Evolutionary conservation across 2,888 invertebrate genomes (phyloP).

Genomic region (Thymelicus lineola): DNA sequence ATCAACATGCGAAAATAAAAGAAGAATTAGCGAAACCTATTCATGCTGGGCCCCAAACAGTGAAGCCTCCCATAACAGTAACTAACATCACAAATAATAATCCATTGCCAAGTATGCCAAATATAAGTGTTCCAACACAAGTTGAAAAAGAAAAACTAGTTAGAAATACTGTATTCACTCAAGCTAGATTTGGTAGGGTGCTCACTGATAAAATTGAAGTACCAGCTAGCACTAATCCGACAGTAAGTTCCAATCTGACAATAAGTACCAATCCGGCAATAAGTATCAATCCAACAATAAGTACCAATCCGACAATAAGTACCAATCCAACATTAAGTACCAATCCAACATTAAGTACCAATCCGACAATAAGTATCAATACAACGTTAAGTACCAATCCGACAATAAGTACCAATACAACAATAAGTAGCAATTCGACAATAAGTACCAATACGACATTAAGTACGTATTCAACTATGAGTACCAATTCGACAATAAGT

Average conservation of each 20-base stretch:
- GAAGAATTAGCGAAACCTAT: conserved; percentile 44
- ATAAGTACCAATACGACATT: conserved; percentile 35
- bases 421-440: conserved; percentile 36
- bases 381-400: conserved; percentile 27
- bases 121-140: conserved; percentile 38
- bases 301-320: conserved; percentile 35
- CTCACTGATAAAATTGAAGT: conserved; percentile 58
- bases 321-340: conserved; percentile 8
- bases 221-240: conserved; percentile 35
- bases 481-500: conserved; percentile 36
- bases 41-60: conserved; percentile 27
- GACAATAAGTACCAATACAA: conserved; percentile 36
- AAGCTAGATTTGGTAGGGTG: conserved; percentile 68
- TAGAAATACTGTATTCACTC: conserved; percentile 75
- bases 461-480: conserved; percentile 35
- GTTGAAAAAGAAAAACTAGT: conserved; percentile 64
- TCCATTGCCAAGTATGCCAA: conserved; percentile 1
- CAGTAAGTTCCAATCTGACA: conserved; percentile 37
- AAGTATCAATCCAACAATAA: conserved; percentile 36
- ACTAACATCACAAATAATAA: conserved; percentile 9
- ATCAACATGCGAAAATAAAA: conserved; percentile 43
- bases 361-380: conserved; percentile 14
- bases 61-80: conserved; percentile 17
- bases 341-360: conserved; percentile 38
- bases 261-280: conserved; percentile 36